phyloP scores from a whole-genome alignment of 2,797 vertebrate genomes.

The Premnoplex brunnescens region DNA sequence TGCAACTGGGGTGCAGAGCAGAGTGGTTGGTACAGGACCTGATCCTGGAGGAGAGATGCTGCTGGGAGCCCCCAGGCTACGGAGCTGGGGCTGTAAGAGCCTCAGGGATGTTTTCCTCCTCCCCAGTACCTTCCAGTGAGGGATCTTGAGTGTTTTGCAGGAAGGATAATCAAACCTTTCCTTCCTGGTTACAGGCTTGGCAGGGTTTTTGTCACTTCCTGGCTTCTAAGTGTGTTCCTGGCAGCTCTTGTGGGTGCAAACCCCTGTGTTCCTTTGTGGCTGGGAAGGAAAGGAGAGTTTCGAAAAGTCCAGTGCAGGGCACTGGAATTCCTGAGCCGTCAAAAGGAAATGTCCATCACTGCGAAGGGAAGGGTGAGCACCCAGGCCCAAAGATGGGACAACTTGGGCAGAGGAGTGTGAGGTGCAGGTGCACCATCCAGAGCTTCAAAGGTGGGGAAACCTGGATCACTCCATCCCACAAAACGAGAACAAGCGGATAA shows the following conservation, averaged over 20 bases:
- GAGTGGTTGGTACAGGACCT: not conserved
- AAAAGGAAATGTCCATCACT: not conserved
- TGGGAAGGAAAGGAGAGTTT: not conserved
- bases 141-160: not conserved
- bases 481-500: not conserved
- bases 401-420: not conserved
- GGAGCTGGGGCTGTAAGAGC: not conserved
- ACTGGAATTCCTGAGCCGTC: not conserved
- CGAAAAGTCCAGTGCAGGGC: not conserved
- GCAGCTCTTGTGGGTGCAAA: not conserved
- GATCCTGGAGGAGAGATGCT: not conserved
- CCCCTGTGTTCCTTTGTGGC: fast-evolving
- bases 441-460: no score
- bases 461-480: fast-evolving
- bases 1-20: not conserved
- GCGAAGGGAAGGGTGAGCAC: not conserved
- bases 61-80: not conserved
- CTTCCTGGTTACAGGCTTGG: not conserved
- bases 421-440: not conserved
- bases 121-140: not conserved
- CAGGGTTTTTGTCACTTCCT: not conserved
- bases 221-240: not conserved
- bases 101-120: not conserved
- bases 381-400: fast-evolving
- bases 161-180: not conserved